Evolutionary conservation across 2,113 vertebrate species (phyloP), one percentile per base, ranked within the genome.

Genomic region (Chelonoidis abingdonii): DNA sequence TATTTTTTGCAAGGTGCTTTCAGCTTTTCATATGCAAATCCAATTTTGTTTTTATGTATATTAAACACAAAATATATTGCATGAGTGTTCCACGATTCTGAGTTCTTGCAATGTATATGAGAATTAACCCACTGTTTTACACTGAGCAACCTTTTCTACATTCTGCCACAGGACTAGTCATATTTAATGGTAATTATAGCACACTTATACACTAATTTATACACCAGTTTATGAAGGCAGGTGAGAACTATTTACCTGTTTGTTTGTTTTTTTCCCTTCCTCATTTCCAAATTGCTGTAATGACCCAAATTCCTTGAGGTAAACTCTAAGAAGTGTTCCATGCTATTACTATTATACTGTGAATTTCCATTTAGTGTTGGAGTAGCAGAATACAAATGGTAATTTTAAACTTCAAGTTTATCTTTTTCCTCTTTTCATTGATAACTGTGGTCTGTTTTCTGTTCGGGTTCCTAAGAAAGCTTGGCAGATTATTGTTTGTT

Each of bases 401-500:
- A 93, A 65, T 0, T 41, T 29, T 88, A 56, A 65, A 25, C 35
- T 76, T 44, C 65, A 29, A 12, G 82, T 62, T 10, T 69, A 76
- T 89, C 21, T 10, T 54, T 53, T 91, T 31, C 3, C 10, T 21
- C 72, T 38, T 22, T 19, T 2, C 17, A 24, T 47, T 86, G 53
- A 78, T 57, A 84, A 6, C 7, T n/a, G 2, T 17, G 22, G 10
- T 88, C 95, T 93, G 2, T 75, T 89, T 90, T 87, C 83, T 93
- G 8, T 24, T 81, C 49, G 83, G 24, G 1, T 62, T 96, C 76
- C 95, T 95, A 21, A 6, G 92, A 38, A 21, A 50, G 0, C 69
- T 90, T 38, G 11, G 10, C 1, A 92, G 65, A 96, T 95, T 96
- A 85, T 76, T 93, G 6, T 95, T 98, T 97, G 92, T 96, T 96